Evolutionary conservation across 2,888 invertebrate genomes (phyloP), one percentile per base, ranked within the genome.

Genomic region (Pheosia tremula): DNA sequence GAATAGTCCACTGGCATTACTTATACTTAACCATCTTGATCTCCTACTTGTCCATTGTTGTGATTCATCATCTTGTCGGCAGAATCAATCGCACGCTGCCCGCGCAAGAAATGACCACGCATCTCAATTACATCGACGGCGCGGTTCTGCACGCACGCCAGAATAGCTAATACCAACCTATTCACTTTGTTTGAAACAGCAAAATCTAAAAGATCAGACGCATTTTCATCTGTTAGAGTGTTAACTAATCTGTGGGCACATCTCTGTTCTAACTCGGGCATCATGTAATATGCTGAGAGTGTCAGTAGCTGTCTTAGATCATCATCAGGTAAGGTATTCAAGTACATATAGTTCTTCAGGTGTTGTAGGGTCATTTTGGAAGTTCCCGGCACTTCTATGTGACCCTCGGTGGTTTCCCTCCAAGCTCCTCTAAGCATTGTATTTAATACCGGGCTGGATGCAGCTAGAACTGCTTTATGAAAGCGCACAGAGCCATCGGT

Each of bases 381-480:
- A 0, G 81, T 84, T 5, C 81, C 81, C 0, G 80, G 75, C 0
- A 86, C 77, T 3, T 84, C 79, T 0, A 85, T 79, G 45, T 76
- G 74, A 0, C 85, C 83, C 47, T 85, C 80, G 0, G 74, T 63
- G 0, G 80, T 75, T 66, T 88, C 86, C 1, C 82, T 76, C 88
- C 88, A 87, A 0, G 74, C 68, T 5, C 83, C 84, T 13, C 71
- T 77, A 8, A 87, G 75, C 84, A 86, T 85, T 7, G 79, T 67
- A 13, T 79, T 71, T 24, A 88, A 60, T 6, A 86, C 85, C 0
- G 86, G 83, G 54, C 87, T 88, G 10, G 81, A 71, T 0, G 84
- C 79, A 0, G 88, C 88, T 9, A 87, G 58, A 0, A 84, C 83
- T 0, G 82, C 80, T 47, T 78, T 75, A 62, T 88, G 88, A 58